Conservation (phyloP, 1,140 invertebrate genomes). For the Drosophila arawakana region DNA sequence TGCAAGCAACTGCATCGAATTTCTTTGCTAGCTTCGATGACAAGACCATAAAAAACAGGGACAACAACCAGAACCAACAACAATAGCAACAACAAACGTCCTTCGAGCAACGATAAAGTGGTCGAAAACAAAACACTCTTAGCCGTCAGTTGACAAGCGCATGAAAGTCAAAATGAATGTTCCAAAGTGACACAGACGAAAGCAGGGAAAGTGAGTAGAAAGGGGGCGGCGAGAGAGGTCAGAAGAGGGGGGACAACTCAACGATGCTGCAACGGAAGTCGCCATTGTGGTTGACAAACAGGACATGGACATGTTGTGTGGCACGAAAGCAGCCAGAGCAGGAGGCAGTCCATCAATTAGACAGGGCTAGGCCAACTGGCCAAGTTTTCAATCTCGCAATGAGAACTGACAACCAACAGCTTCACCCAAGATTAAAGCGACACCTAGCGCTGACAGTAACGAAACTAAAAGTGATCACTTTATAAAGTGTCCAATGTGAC, state of each 20-base stretch:
- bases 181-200: slow-evolving; percentile 48
- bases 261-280: slow-evolving; percentile 37
- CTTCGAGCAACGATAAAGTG: slow-evolving; percentile 23
- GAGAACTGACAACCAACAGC: slow-evolving; percentile 26
- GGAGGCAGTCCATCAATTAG: slow-evolving; percentile 49
- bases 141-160: slow-evolving; percentile 54
- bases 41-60: slow-evolving; percentile 31
- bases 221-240: not conserved
- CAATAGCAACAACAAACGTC: slow-evolving; percentile 24
- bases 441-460: slow-evolving; percentile 12
- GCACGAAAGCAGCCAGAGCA: not conserved
- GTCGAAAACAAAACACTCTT: slow-evolving; percentile 59
- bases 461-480: not conserved
- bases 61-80: slow-evolving; percentile 1
- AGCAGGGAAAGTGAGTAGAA: not conserved
- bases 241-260: not conserved
- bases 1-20: slow-evolving; percentile 61
- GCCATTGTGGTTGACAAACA: slow-evolving; percentile 61
- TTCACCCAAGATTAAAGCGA: slow-evolving; percentile 21
- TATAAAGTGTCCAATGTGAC: not conserved
- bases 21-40: slow-evolving; percentile 40
- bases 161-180: slow-evolving; percentile 70
- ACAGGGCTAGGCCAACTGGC: slow-evolving; percentile 13
- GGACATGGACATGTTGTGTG: slow-evolving; percentile 43
- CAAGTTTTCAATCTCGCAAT: slow-evolving; percentile 43